Evolutionary conservation across 2,888 invertebrate species (phyloP), one percentile per base, ranked within the genome.

Genomic region (Lepas anatifera): DNA sequence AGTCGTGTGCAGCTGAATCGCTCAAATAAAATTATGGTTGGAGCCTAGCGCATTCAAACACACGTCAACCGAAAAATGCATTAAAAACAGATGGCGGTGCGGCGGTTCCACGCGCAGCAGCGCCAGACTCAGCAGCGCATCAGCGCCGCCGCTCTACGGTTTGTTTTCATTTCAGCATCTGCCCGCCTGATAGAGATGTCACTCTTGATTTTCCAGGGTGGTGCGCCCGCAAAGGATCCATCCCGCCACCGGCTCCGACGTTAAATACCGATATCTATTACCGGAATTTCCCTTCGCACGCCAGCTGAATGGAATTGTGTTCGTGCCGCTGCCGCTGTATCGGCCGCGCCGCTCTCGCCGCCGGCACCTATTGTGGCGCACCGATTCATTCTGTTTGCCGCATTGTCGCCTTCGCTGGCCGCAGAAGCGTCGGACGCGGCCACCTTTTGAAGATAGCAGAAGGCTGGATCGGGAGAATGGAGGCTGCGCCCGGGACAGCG

Each of bases 101-200:
- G 32, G 7, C 29, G 32, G 58, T 22, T 16, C 18, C 2, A 22
- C 32, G 13, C 7, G n/a, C n/a, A n/a, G n/a, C n/a, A n/a, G n/a
- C n/a, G n/a, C n/a, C n/a, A n/a, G n/a, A n/a, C n/a, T n/a, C n/a
- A n/a, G n/a, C n/a, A n/a, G n/a, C n/a, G n/a, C n/a, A n/a, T n/a
- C n/a, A n/a, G n/a, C 58, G 32, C 32, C 11, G 13, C n/a, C 29
- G 58, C 18, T 10, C 25, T 58, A 58, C 58, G 58, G 58, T 58
- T 58, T 58, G 58, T 58, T 58, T 58, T 58, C 58, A 58, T 58
- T 58, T 58, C 58, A 32, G 58, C 58, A 58, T 58, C 58, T 58
- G 58, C 18, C 58, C 13, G 32, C 32, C 25, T 58, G 58, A 58
- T 58, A 58, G 58, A 58, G 58, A 58, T 58, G 58, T 58, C 58